phyloP scores from a whole-genome alignment of 2,113 vertebrate species.

The Nerophis lumbriciformis region DNA sequence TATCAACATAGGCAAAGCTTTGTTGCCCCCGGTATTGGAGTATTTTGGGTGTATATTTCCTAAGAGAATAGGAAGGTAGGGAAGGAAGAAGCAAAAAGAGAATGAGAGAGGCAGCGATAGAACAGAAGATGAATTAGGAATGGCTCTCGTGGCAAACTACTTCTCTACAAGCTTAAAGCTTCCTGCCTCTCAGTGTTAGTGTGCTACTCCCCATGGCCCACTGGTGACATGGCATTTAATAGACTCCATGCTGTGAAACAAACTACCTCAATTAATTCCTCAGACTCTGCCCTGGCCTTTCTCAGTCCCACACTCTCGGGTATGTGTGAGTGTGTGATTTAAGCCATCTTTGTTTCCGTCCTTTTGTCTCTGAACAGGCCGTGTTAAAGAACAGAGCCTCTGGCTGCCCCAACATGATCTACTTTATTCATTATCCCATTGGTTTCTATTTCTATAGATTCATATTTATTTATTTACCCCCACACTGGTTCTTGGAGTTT shows the following conservation, averaged over 20 bases:
- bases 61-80: neutral
- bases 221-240: constrained; percentile 77
- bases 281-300: constrained; percentile 67
- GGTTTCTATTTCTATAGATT: constrained; percentile 21
- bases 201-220: constrained; percentile 66
- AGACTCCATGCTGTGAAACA: constrained; percentile 74
- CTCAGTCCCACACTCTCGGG: constrained; percentile 46
- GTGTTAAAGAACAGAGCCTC: constrained; percentile 20
- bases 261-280: constrained; percentile 78
- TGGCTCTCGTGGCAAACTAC: constrained; percentile 23
- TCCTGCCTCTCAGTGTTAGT: constrained; percentile 33
- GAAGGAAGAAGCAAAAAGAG: neutral
- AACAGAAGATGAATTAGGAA: constrained; percentile 36
- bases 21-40: too few relatives aligned
- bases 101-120: constrained; percentile 8
- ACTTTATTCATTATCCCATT: constrained; percentile 37
- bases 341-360: constrained; percentile 34
- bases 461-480: constrained; percentile 10
- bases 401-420: constrained; percentile 24
- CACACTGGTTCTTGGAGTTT: neutral
- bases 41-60: too few relatives aligned
- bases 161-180: constrained; percentile 8
- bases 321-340: constrained; percentile 51
- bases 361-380: constrained; percentile 29
- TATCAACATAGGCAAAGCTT: too few relatives aligned